Base-by-base conservation (phyloP, 2,113 vertebrate species). In the Erythrolamprus reginae region DNA sequence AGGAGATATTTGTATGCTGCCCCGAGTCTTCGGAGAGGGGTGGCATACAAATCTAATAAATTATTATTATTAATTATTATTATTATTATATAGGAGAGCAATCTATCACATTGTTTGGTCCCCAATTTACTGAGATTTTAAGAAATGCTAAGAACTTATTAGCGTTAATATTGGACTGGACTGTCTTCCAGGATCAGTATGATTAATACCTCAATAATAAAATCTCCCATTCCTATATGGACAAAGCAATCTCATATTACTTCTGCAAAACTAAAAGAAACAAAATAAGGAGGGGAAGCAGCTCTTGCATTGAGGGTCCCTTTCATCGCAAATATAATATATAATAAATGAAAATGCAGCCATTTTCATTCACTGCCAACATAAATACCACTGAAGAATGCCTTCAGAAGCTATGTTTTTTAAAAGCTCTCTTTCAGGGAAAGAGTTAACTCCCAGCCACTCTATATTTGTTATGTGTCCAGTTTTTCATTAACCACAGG, bases 41-140 rank as follows among this genome's bases (percentile, higher is more conserved):
- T n/a, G n/a, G n/a, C n/a, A n/a, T n/a, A n/a, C n/a, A n/a, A n/a
- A n/a, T n/a, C n/a, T n/a, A n/a, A n/a, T n/a, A n/a, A n/a, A n/a
- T n/a, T n/a, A n/a, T n/a, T n/a, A n/a, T n/a, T n/a, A n/a, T n/a
- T n/a, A n/a, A n/a, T n/a, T n/a, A n/a, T n/a, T n/a, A n/a, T n/a
- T n/a, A n/a, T n/a, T n/a, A n/a, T n/a, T n/a, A n/a, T n/a, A n/a
- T n/a, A n/a, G n/a, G n/a, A n/a, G n/a, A n/a, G n/a, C n/a, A n/a
- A n/a, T n/a, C n/a, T 97, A 96, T 97, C 96, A 96, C 92, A 91
- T 87, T 94, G 45, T 53, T 95, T 96, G 95, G 96, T 95, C 48
- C 17, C 82, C 88, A 93, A 92, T 94, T 94, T 82, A 95, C 92
- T 50, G 92, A 91, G 89, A 94, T 90, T 95, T 92, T 85, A 95